These are phyloP conservation scores for Heliconius charithonia DNA, from an alignment of 2,888 invertebrate species.

Conservation along the genomic window DNA sequence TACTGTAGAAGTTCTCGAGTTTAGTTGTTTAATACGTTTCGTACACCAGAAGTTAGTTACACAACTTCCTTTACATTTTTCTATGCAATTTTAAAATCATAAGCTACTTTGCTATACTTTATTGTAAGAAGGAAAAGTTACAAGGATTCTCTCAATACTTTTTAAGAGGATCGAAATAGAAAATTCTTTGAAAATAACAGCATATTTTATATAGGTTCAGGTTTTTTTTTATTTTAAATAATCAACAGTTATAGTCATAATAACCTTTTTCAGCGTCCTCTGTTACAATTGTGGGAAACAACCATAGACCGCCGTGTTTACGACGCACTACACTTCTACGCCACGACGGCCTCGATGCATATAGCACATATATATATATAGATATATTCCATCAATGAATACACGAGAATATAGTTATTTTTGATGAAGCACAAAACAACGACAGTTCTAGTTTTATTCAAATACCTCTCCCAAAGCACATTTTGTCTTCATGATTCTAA, in stretches of 20 bases:
- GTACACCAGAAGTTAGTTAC: no score
- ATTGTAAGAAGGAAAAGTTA: background rate
- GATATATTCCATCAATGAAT: background rate
- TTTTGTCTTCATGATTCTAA: constrained; percentile 19
- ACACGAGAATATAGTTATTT: background rate
- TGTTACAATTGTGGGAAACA: no score
- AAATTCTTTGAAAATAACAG: background rate
- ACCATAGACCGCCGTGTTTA: no score
- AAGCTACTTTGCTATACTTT: background rate
- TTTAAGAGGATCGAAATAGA: background rate
- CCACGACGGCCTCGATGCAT: no score
- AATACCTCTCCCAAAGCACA: background rate
- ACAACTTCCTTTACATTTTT: background rate
- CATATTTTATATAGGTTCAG: background rate
- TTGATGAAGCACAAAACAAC: background rate
- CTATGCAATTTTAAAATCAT: constrained; percentile 2
- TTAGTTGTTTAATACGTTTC: background rate
- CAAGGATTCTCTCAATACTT: background rate
- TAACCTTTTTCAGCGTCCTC: no score
- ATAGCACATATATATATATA: background rate
- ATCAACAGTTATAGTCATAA: no score
- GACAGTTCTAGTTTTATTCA: background rate
- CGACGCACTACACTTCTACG: no score
- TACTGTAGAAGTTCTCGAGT: background rate
- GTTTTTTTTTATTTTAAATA: background rate